phyloP scores from a whole-genome alignment of 2,797 vertebrate species.

The Pseudochaenichthys georgianus region DNA sequence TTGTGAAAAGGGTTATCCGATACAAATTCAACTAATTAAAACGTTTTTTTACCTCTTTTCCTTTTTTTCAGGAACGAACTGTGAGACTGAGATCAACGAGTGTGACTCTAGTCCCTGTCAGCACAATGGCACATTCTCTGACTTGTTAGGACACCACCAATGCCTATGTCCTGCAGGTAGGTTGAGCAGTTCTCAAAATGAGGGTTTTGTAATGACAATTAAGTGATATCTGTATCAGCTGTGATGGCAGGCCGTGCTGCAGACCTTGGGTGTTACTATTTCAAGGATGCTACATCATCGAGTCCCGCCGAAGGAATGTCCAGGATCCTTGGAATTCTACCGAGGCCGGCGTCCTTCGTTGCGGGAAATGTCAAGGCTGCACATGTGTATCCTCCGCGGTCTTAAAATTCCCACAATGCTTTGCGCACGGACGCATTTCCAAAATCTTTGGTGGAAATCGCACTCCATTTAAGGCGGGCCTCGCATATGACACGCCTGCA shows the following conservation, averaged over 20 bases:
- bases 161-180: conserved; percentile 88
- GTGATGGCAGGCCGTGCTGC: conserved; percentile 23
- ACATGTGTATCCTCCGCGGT: too few species aligned
- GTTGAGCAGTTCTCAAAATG: conserved; percentile 30
- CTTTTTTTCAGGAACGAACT: conserved; percentile 79
- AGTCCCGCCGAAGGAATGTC: too few species aligned
- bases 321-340: too few species aligned
- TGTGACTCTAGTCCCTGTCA: conserved; percentile 84
- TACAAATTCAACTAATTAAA: conserved; percentile 21
- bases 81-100: conserved; percentile 82
- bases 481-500: too few species aligned
- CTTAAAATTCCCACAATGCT: too few species aligned
- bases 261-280: conserved; percentile 2
- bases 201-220: conserved; percentile 30
- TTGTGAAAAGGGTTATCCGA: not conserved
- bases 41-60: conserved; percentile 16
- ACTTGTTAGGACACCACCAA: conserved; percentile 77
- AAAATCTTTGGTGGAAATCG: too few species aligned
- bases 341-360: too few species aligned
- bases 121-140: conserved; percentile 84
- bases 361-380: too few species aligned
- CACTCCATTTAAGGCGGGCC: too few species aligned
- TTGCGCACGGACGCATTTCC: too few species aligned
- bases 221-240: conserved; percentile 20
- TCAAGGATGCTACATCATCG: too few species aligned